Conservation (phyloP, 2,888 invertebrate genomes). For the Noctua janthina region DNA sequence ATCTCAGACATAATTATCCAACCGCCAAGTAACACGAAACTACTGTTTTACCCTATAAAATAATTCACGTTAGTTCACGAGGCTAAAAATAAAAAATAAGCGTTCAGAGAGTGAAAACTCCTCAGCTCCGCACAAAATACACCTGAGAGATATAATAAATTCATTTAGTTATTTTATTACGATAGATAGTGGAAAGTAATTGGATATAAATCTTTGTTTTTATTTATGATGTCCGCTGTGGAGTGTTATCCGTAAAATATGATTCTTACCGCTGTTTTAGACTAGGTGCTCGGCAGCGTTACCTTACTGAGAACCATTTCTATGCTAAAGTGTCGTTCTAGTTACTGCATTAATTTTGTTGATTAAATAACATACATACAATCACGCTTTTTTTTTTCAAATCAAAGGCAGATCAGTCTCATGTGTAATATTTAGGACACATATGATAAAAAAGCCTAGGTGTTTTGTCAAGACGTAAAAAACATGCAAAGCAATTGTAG, state of each 20-base stretch:
- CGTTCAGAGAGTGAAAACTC: background rate
- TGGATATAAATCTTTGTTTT: slow-evolving; percentile 75
- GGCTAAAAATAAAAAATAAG: slow-evolving; percentile 36
- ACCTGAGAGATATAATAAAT: slow-evolving; percentile 67
- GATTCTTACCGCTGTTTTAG: slow-evolving; percentile 51
- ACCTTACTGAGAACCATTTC: slow-evolving; percentile 14
- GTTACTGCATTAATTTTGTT: slow-evolving; percentile 5
- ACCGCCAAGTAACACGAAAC: background rate
- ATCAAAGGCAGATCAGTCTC: background rate
- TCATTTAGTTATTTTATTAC: slow-evolving; percentile 74
- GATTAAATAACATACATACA: background rate
- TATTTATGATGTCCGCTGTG: slow-evolving; percentile 72
- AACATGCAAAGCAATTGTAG: background rate
- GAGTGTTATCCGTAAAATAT: slow-evolving; percentile 69
- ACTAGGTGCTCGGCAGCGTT: slow-evolving; percentile 14
- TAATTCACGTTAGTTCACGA: slow-evolving; percentile 3
- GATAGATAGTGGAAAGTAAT: slow-evolving; percentile 74
- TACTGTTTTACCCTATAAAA: background rate
- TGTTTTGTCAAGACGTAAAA: background rate
- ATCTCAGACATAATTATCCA: background rate
- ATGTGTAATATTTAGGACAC: no score
- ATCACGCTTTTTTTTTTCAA: background rate
- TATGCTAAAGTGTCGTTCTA: background rate
- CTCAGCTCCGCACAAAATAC: slow-evolving; percentile 33
- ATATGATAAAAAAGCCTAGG: no score